Conservation (phyloP, 2,113 vertebrate species). For the Anseranas semipalmata region DNA sequence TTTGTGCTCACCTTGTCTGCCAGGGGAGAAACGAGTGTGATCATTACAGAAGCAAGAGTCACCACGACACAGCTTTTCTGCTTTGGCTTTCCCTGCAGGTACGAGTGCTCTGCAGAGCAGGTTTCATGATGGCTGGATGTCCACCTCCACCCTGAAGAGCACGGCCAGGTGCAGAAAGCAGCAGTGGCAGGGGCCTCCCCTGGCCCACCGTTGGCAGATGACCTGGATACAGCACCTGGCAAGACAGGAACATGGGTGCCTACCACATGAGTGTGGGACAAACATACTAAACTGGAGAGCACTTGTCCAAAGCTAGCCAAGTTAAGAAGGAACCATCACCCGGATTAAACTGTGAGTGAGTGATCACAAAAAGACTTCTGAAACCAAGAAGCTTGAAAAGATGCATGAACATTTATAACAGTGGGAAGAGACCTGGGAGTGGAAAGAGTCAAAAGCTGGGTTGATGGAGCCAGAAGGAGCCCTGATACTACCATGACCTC, state of each 20-base stretch:
- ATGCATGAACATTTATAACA: background rate
- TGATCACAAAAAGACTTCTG: background rate
- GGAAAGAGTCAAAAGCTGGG: background rate
- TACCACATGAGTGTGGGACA: fast-evolving
- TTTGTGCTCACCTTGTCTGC: background rate
- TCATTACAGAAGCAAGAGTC: fast-evolving
- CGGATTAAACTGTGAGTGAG: background rate
- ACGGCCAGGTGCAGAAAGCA: background rate
- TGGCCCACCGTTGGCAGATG: background rate
- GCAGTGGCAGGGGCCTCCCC: fast-evolving
- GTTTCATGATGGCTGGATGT: background rate
- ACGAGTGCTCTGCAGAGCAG: too few relatives aligned
- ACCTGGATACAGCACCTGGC: fast-evolving
- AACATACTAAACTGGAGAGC: fast-evolving
- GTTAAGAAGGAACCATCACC: background rate
- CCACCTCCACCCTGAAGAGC: background rate
- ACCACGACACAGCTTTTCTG: background rate
- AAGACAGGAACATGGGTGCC: fast-evolving
- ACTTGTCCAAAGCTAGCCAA: fast-evolving
- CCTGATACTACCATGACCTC: background rate
- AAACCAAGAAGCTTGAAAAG: background rate
- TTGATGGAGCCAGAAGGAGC: background rate
- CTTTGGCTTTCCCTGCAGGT: background rate
- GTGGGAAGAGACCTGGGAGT: background rate
- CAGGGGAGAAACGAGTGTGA: background rate